phyloP scores from a whole-genome alignment of 2,797 vertebrate species.

The Gadopsis marmoratus region DNA sequence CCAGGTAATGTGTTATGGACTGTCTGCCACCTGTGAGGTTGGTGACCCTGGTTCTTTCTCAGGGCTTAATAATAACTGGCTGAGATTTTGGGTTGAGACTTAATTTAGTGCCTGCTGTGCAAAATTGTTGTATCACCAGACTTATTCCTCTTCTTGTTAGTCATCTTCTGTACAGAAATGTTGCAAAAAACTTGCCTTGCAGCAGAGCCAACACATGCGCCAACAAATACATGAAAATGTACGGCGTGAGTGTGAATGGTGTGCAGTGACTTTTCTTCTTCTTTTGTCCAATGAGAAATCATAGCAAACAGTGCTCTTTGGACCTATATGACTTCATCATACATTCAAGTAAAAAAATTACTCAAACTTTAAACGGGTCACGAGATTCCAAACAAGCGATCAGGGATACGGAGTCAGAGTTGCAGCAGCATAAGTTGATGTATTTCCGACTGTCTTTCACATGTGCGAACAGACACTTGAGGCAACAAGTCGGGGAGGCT shows the following conservation, averaged over 20 bases:
- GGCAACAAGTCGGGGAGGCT: no score
- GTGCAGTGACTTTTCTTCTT: neutral
- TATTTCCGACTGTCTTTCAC: no score
- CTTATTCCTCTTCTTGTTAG: neutral
- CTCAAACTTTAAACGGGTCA: neutral
- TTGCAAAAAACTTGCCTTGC: neutral
- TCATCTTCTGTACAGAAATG: neutral
- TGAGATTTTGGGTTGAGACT: constrained; percentile 23
- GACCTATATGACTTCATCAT: neutral
- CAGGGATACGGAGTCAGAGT: no score
- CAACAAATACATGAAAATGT: neutral
- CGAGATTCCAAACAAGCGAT: neutral
- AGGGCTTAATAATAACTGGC: constrained; percentile 25
- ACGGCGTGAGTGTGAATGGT: neutral
- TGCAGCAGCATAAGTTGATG: no score
- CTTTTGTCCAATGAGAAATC: neutral
- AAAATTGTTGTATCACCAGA: neutral
- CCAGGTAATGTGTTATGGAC: constrained; percentile 66
- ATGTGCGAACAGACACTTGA: no score
- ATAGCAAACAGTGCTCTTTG: neutral
- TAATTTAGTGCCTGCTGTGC: neutral
- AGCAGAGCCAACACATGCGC: neutral
- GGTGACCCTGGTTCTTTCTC: constrained; percentile 23
- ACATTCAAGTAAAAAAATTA: neutral
- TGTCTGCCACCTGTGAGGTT: constrained; percentile 53